Evolutionary conservation across 2,113 vertebrate genomes (phyloP), one percentile per base, ranked within the genome.

Genomic region (Galeopterus variegatus): DNA sequence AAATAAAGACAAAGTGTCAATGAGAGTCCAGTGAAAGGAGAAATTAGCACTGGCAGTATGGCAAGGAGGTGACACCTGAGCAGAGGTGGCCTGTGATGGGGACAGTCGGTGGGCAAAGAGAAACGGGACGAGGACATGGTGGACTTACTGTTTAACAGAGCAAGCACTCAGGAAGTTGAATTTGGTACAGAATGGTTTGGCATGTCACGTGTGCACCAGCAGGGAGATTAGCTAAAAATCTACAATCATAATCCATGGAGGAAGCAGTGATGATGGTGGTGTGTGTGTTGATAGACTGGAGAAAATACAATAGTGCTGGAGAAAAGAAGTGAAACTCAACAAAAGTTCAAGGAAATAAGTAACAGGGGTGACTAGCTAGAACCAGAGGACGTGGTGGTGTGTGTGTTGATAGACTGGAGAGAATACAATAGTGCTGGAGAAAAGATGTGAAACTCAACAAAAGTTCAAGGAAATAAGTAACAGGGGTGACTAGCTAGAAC

Each of bases 51-150:
- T 33, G 77, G 19, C 1, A 36, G 33, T 56, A 8, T 0, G 15
- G 23, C 28, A 45, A 1, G 67, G 15, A 85, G n/a, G 33, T 6
- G 48, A 14, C 4, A 8, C 12, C 69, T 24, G 36, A 92, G 52
- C 15, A 26, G 18, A 79, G 52, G 5, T 18, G 2, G 2, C 9
- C 19, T 7, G 36, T 33, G 26, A 52, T 0, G 6, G 54, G 83
- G 69, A n/a, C 1, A 7, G 3, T 31, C 0, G 0, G 8, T 14
- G 11, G 36, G 31, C 62, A n/a, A 36, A 28, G 15, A 41, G 73
- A 36, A 33, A 28, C 3, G 7, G 1, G 6, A 33, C 6, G 3
- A 72, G 14, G 23, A 4, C 4, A 1, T 0, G 15, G 14, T 45
- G 56, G 54, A 79, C 24, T 72, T 6, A 19, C 36, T 56, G 33